Evolutionary conservation across 2,888 invertebrate genomes (phyloP).

Genomic region (Laothoe populi): DNA sequence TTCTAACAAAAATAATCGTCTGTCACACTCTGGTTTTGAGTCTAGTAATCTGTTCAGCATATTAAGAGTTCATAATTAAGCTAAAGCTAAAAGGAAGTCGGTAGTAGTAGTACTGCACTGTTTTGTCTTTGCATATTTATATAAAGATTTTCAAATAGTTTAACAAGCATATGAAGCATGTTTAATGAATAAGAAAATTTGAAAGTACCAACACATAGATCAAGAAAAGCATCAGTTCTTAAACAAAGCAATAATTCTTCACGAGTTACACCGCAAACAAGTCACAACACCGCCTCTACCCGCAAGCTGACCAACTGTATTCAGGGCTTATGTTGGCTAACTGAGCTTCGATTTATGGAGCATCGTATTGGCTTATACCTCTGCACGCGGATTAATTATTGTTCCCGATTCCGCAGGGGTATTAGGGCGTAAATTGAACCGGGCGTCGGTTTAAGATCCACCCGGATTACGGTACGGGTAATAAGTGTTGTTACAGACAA

Average conservation of each 20-base stretch:
- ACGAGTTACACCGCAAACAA: neutral
- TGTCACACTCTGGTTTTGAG: too few relatives aligned
- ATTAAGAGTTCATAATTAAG: too few relatives aligned
- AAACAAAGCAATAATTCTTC: neutral
- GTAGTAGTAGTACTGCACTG: too few relatives aligned
- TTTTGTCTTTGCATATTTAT: too few relatives aligned
- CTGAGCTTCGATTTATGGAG: conserved; percentile 41
- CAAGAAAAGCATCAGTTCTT: too few relatives aligned
- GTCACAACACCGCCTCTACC: neutral
- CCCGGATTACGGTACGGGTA: conserved; percentile 1
- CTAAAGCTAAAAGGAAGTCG: too few relatives aligned
- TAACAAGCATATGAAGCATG: too few relatives aligned
- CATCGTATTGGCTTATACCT: conserved; percentile 39
- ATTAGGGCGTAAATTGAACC: conserved; percentile 41
- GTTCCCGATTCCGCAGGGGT: conserved; percentile 41
- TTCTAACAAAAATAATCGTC: too few relatives aligned
- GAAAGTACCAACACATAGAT: too few relatives aligned
- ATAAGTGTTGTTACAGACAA: conserved; percentile 6
- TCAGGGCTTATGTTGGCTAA: conserved; percentile 35
- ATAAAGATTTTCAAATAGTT: too few relatives aligned
- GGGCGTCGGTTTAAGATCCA: conserved; percentile 30
- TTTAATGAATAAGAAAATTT: too few relatives aligned
- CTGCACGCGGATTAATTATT: conserved; percentile 47
- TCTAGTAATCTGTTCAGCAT: too few relatives aligned
- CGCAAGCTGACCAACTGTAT: conserved; percentile 13